Base-by-base conservation (phyloP, 2,888 invertebrate species). In the Operophtera brumata region DNA sequence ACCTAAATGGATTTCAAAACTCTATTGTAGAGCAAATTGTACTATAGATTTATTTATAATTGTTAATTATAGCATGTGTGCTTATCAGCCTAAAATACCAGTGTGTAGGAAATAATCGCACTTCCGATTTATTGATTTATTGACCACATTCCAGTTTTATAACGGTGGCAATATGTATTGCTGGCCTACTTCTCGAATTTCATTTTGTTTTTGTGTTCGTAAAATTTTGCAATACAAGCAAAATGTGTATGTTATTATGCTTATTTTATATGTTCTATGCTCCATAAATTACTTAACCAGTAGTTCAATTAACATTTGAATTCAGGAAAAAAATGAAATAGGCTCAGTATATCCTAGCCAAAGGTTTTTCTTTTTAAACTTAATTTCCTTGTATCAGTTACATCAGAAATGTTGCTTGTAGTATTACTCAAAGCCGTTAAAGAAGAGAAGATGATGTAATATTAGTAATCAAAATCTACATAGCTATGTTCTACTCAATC, bases 31-130 rank as follows among this genome's bases (percentile, higher is more conserved):
- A 73, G 72, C 73, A 68, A 67, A 69, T 59, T 67, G 64, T 64
- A 71, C 67, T 66, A 63, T 75, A 75, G 69, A 69, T 71, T 65
- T 71, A 72, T 52, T 56, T 60, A 44, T 61, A 69, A 71, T 65
- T 69, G 68, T 71, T 76, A 70, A 70, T 39, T 36, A 34, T 73
- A 60, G 72, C 69, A 70, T 67, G 73, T 77, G 75, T 72, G 77
- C 75, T 78, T 78, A 67, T 72, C 66, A 69, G 70, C 72, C 66
- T 73, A 65, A 73, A 69, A 70, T 67, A 71, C 68, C 72, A 67
- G 60, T 46, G 65, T 69, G 66, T 69, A 65, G 66, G 71, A 72
- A 49, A 67, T 79, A 80, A 80, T 84, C 82, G 83, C 86, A 85
- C 82, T 84, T 85, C 84, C 76, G 72, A 74, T 78, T 66, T 61